Evolutionary conservation across 2,888 invertebrate species (phyloP), one percentile per base, ranked within the genome.

Genomic region (Eilema sororculum): DNA sequence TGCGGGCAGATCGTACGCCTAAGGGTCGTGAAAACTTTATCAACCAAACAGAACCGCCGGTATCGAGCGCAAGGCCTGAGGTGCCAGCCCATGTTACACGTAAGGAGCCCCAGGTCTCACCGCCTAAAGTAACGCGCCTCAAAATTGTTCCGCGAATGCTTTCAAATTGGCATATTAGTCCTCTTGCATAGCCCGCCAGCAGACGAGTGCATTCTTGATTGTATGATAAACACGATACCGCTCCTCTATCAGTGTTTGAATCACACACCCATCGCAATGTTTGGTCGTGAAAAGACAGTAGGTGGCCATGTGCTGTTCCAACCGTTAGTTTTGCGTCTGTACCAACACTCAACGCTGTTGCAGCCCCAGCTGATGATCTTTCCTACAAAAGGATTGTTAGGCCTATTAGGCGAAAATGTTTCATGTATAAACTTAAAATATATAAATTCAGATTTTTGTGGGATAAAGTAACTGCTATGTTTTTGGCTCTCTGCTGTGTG

Each of bases 21-120:
- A 99, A 96, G 16, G 98, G 97, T 71, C 99, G 96, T 59, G 98
- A 98, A 87, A 99, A 99, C 84, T 97, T 98, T 56, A 99, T 95
- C 78, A 99, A 97, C 96, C 99, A 99, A 2, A 99, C 99, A 0
- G 99, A 99, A 0, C 99, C 99, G 3, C 99, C 98, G 63, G 98
- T 98, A 87, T 99, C 99, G 25, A 98, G 97, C 0, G 93, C 93
- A 13, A 95, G 85, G 2, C 93, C 95, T 0, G 94, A 92, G 0
- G 91, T 87, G 4, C 94, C 95, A 2, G 95, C 95, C 95, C 95
- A 95, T 0, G 93, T 91, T 3, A 95, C 93, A 52, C 91, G 85
- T 64, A 95, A 84, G 8, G 90, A 92, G 0, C 95, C 95, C 95
- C 95, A 95, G 73, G 91, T 89, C 74, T 95, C 95, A 28, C 95